Conservation (phyloP, 2,113 vertebrate genomes). For the Alaudala cheleensis region DNA sequence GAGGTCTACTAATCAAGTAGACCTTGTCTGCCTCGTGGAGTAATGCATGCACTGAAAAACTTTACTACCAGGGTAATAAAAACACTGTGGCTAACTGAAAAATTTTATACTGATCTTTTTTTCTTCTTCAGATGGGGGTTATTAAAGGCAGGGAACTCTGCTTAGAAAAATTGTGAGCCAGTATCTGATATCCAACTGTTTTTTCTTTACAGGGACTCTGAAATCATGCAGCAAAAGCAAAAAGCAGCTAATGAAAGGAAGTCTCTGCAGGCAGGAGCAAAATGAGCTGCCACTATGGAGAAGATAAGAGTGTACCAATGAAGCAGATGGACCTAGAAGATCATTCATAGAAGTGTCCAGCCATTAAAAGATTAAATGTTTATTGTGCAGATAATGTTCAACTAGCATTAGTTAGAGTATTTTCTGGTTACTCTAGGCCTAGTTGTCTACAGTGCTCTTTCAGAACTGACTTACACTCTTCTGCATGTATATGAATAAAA, state of each 20-base stretch:
- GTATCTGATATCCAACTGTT: background rate
- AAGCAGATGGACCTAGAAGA: slow-evolving; percentile 22
- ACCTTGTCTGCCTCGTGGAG: background rate
- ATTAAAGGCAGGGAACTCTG: background rate
- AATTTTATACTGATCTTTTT: background rate
- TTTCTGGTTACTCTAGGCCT: slow-evolving; percentile 31
- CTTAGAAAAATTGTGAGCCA: background rate
- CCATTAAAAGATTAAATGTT: slow-evolving; percentile 18
- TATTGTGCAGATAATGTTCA: slow-evolving; percentile 41
- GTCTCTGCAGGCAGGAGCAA: slow-evolving; percentile 67
- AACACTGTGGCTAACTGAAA: background rate
- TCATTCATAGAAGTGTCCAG: background rate
- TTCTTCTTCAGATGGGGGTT: background rate
- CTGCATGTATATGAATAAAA: slow-evolving; percentile 39
- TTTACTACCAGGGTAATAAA: background rate
- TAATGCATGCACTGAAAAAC: background rate
- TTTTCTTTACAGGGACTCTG: slow-evolving; percentile 72
- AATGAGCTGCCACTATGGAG: slow-evolving; percentile 47
- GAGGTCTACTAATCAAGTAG: background rate
- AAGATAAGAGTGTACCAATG: background rate
- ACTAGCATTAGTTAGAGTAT: slow-evolving; percentile 36
- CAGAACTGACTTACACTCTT: slow-evolving; percentile 31
- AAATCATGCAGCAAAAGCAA: slow-evolving; percentile 82
- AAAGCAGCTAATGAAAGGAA: slow-evolving; percentile 79
- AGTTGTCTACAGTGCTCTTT: slow-evolving; percentile 31